phyloP scores from a whole-genome alignment of 2,113 vertebrate species.

The Xerus inauris region DNA sequence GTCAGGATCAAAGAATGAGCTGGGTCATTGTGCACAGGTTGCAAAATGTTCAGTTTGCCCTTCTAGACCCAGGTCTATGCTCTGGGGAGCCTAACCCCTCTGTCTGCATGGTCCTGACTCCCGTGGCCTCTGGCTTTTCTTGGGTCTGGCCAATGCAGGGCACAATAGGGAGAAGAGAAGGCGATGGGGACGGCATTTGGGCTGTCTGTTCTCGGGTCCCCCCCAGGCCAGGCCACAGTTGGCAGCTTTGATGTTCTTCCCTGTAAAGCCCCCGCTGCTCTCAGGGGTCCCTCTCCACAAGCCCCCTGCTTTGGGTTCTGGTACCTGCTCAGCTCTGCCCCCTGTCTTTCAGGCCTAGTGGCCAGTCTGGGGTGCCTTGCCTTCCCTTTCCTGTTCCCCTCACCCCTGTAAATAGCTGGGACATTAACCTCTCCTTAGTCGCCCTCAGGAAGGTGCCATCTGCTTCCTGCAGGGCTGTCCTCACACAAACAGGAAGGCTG shows the following conservation, averaged over 20 bases:
- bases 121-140: background rate
- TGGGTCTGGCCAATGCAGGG: background rate
- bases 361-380: background rate
- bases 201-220: background rate
- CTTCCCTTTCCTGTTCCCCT: too few species aligned
- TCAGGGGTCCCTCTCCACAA: background rate
- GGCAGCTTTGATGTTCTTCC: too few species aligned
- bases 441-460: background rate
- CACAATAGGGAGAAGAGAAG: fast-evolving
- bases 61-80: background rate
- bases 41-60: background rate
- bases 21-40: fast-evolving
- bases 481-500: background rate
- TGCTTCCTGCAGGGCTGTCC: background rate
- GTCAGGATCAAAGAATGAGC: background rate
- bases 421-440: background rate
- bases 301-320: background rate
- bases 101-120: background rate
- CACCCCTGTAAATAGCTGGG: background rate
- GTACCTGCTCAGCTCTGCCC: background rate
- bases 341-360: background rate
- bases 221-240: background rate
- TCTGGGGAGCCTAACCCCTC: background rate
- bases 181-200: fast-evolving
- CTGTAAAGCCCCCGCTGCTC: background rate